Evolutionary conservation across 2,888 invertebrate species (phyloP), one percentile per base, ranked within the genome.

Genomic region (Iphiclides podalirius): DNA sequence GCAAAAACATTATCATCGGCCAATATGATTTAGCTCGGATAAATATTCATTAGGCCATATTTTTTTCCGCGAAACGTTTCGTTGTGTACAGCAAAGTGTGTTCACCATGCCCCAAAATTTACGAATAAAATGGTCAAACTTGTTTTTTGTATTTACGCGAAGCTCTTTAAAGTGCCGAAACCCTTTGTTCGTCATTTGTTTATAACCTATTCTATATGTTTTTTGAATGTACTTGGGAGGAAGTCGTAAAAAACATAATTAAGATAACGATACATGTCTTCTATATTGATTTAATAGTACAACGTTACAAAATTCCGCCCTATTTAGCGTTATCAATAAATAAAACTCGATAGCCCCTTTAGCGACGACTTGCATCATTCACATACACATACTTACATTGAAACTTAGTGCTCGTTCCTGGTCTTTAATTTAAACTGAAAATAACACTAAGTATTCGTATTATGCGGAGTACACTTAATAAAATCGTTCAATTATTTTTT

Each of bases 241-340:
- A 50, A 50, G 50, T 40, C 45, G 45, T 50, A 50, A 50, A 49
- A 50, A 50, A 44, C 44, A 50, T 40, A 45, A 45, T 50, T 45
- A 50, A 50, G 50, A 50, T 50, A 45, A 50, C 50, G 35, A 38
- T 34, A 26, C 43, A 39, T 50, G 50, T 45, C 40, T 40, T 40
- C 39, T 36, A 51, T 51, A 38, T 40, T 46, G 42, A 41, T 51
- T 51, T 46, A 46, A 35, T 51, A 41, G 42, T 46, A 46, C 46
- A 20, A 38, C 16, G 15, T 50, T 40, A 45, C 45, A 17, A 39
- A 43, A 50, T 45, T 33, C 43, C 40, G 39, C 31, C 26, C 43
- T 49, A 44, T 49, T 39, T 44, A 49, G 33, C 39, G 16, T 50
- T 50, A 50, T 45, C 45, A 50, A 36, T 31, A 44, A 50, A 39